Evolutionary conservation across 2,113 vertebrate species (phyloP).

Genomic region (Sclerurus mexicanus): DNA sequence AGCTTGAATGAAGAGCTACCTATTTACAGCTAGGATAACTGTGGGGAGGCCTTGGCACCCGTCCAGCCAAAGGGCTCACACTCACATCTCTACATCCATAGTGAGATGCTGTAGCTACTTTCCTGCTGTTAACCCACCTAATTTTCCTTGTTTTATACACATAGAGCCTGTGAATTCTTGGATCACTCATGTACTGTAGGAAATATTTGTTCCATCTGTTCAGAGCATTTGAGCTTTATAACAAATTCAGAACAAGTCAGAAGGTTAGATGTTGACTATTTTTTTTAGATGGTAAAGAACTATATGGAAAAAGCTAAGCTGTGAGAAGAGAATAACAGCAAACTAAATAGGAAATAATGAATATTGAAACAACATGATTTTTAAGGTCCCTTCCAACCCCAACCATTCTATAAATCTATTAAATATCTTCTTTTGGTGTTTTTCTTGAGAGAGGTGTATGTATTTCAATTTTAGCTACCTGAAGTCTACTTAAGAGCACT

Average conservation of each 20-base stretch:
- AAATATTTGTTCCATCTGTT: not conserved
- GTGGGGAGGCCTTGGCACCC: not conserved
- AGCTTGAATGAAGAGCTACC: slow-evolving; percentile 29
- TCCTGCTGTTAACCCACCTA: not conserved
- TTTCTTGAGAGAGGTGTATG: not conserved
- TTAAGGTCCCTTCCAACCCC: not conserved
- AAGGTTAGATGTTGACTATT: not conserved
- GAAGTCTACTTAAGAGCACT: not conserved
- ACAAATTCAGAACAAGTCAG: not conserved
- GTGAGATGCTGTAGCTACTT: not conserved
- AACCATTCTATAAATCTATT: not conserved
- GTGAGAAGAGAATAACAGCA: not conserved
- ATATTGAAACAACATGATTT: not conserved
- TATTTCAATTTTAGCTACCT: not conserved
- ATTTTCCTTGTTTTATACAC: not conserved
- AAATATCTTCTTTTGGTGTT: not conserved
- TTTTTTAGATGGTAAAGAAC: not conserved
- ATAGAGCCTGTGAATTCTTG: not conserved
- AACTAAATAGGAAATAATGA: not conserved
- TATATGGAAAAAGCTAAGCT: not conserved
- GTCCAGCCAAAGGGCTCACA: not conserved
- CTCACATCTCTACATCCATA: not conserved
- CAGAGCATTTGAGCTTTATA: not conserved
- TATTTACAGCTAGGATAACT: slow-evolving; percentile 5
- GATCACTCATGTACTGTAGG: not conserved